These are phyloP conservation scores for Gymnarchus niloticus DNA, from an alignment of 2,113 vertebrate genomes.

Conservation along the genomic window DNA sequence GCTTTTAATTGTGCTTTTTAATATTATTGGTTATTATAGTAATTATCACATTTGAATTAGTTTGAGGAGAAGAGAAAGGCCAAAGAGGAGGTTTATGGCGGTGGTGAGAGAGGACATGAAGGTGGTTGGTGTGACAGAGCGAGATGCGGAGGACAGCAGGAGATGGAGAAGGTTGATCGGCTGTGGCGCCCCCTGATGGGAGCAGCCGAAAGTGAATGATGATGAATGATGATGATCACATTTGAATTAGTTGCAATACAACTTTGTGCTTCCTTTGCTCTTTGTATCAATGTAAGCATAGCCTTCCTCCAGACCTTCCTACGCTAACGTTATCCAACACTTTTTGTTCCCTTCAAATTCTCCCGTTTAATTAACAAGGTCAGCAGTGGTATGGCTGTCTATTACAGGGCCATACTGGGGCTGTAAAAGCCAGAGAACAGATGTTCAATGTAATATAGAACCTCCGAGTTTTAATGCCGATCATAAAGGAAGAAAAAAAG, in stretches of 20 bases:
- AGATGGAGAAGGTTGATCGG: no score
- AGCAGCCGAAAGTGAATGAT: no score
- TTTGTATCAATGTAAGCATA: neutral
- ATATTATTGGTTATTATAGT: neutral
- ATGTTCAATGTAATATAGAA: neutral
- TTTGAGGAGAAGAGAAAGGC: neutral
- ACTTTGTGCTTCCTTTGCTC: neutral
- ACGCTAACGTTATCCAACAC: neutral
- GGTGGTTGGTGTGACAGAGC: no score
- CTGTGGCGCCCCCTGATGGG: no score
- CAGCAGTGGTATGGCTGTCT: neutral
- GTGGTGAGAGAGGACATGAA: no score
- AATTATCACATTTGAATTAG: neutral
- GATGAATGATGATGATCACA: neutral
- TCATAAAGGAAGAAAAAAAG: constrained; percentile 31
- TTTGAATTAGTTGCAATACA: neutral
- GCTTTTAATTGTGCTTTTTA: neutral
- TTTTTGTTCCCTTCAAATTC: neutral
- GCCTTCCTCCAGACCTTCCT: neutral
- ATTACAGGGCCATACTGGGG: neutral
- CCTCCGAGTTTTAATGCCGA: neutral
- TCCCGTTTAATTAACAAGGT: constrained; percentile 2
- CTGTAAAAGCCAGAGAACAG: neutral
- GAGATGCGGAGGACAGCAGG: no score
- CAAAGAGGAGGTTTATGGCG: no score